Evolutionary conservation across 2,113 vertebrate genomes (phyloP).

Genomic region (Machaerirhynchus nigripectus): DNA sequence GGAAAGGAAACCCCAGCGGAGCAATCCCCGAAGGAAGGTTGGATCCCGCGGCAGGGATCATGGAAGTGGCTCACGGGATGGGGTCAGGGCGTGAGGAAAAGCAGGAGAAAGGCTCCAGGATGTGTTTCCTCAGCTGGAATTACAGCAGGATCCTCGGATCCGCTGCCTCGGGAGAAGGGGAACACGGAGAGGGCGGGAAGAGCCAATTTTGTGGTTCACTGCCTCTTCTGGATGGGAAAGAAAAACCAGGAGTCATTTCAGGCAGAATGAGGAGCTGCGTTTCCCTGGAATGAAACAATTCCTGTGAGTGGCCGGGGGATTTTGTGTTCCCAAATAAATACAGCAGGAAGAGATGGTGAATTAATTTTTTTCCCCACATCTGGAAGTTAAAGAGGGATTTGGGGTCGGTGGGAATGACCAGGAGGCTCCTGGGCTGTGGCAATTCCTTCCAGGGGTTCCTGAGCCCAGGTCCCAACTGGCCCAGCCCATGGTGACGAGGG

Average conservation of each 20-base stretch:
- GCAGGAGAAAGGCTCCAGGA: background rate
- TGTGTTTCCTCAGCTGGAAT: background rate
- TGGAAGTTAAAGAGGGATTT: background rate
- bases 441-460: background rate
- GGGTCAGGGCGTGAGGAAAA: background rate
- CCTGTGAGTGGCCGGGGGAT: background rate
- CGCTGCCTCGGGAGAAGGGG: background rate
- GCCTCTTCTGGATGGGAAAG: background rate
- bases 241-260: background rate
- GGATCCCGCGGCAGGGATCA: too few species aligned
- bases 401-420: background rate
- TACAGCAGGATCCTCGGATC: background rate
- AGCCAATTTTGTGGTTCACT: background rate
- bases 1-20: background rate
- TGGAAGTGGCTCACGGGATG: accelerated
- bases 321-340: background rate
- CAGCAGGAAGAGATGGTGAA: background rate
- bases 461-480: background rate
- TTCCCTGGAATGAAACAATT: background rate
- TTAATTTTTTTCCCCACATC: background rate
- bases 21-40: accelerated
- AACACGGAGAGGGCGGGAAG: background rate
- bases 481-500: accelerated
- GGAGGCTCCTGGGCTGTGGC: background rate
- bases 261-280: background rate